Percentiles rank a stretch among this genome's conserved stretches.
phyloP scores from a whole-genome alignment of 1,140 invertebrate species.

The Lysiphlebus fabarum region DNA sequence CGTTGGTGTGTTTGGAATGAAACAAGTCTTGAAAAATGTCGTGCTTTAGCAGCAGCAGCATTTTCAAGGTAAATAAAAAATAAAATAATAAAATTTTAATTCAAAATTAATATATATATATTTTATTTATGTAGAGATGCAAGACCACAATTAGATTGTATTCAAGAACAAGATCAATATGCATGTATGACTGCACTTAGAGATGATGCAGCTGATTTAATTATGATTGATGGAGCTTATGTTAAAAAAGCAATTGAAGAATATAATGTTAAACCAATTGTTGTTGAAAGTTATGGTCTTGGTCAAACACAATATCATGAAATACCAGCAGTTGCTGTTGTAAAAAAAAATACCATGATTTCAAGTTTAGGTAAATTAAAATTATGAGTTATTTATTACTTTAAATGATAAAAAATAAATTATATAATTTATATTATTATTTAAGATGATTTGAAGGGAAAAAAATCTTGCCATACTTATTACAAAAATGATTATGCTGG shows the following conservation, averaged over 20 bases:
- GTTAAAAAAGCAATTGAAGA: slow-evolving; percentile 58
- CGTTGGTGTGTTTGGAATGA: slow-evolving; percentile 65
- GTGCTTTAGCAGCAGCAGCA: slow-evolving; percentile 63
- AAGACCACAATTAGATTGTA: slow-evolving; percentile 67
- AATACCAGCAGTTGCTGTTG: slow-evolving; percentile 62
- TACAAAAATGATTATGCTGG: slow-evolving; percentile 49
- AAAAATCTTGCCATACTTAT: slow-evolving; percentile 59
- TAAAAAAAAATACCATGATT: slow-evolving; percentile 53
- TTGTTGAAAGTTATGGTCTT: slow-evolving; percentile 54
- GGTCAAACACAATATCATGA: slow-evolving; percentile 41
- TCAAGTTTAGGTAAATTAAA: slow-evolving; percentile 30
- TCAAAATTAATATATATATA: not conserved
- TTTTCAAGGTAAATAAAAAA: slow-evolving; percentile 54
- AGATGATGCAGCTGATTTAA: slow-evolving; percentile 61
- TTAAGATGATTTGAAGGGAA: slow-evolving; percentile 52
- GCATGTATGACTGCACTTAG: slow-evolving; percentile 69
- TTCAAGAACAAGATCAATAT: slow-evolving; percentile 54
- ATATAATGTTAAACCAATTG: slow-evolving; percentile 53
- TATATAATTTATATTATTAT: slow-evolving; percentile 6
- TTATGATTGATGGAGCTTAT: slow-evolving; percentile 61
- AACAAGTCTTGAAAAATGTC: slow-evolving; percentile 65
- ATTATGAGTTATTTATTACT: too few relatives aligned
- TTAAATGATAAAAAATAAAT: not conserved
- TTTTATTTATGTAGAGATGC: slow-evolving; percentile 59
- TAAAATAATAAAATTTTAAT: not conserved